Evolutionary conservation across 1,140 invertebrate species (phyloP).

Genomic region (Apocrypta bakeri): DNA sequence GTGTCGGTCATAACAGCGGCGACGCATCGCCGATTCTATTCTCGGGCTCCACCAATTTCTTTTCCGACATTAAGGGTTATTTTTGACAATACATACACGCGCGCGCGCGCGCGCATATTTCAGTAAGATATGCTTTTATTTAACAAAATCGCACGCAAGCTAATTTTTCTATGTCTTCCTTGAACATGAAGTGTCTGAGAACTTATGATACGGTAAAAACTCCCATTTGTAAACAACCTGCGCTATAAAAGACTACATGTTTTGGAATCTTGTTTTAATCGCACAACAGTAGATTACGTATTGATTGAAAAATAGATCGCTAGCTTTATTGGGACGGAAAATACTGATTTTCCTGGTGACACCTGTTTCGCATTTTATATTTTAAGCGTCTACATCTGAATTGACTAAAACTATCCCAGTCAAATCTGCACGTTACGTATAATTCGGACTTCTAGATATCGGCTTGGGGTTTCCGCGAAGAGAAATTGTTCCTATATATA

Average conservation of each 20-base stretch:
- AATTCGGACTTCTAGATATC: constrained; percentile 16
- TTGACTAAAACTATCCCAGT: background rate
- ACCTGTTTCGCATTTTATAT: no score
- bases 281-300: no score
- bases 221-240: background rate
- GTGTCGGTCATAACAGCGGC: constrained; percentile 1
- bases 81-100: background rate
- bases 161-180: background rate
- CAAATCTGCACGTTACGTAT: background rate
- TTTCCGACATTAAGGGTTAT: background rate
- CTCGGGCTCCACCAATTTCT: constrained; percentile 18
- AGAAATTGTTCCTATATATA: constrained; percentile 24
- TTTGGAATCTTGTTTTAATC: background rate
- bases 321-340: no score
- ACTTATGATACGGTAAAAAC: no score
- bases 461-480: constrained; percentile 39
- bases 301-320: no score
- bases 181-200: no score
- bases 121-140: no score
- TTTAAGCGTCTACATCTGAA: no score
- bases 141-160: background rate
- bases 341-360: no score
- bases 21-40: background rate
- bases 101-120: background rate
- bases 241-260: background rate